Evolutionary conservation across 2,797 vertebrate genomes (phyloP), one percentile per base, ranked within the genome.

Genomic region (Eleutherodactylus coqui): DNA sequence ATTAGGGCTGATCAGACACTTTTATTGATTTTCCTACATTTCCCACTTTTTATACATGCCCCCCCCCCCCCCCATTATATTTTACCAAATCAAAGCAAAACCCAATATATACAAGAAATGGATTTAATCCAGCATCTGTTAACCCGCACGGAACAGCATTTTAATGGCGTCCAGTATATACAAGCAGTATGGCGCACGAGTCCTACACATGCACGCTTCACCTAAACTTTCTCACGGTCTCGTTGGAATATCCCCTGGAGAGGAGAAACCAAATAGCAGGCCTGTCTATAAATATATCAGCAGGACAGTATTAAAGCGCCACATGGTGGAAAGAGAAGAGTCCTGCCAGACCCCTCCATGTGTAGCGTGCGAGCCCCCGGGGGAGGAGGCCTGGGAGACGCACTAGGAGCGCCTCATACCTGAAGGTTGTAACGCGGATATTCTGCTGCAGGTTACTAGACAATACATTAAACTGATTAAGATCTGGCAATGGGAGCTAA

Each of bases 201-300:
- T 36, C 36, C 36, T n/a, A 27, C 69, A 41, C 67, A 47, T 24
- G 43, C 13, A 16, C 27, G 79, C 80, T 76, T 36, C 79, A 16
- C 36, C 76, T 75, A 84, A 75, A 87, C 81, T 84, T 87, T 87
- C 86, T 87, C 86, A 87, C 82, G 86, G 81, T 78, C 64, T 32
- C 69, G 47, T 6, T 10, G 21, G 55, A 64, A 84, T 34, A 82
- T 72, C n/a, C 75, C 75, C 81, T 14, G 17, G 53, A 64, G 67
- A 79, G 24, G 29, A 60, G 32, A 83, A 60, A 60, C 51, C 78
- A 79, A 72, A 83, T 17, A 83, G 36, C 38, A 1, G 9, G 62
- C 21, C 41, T 51, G 69, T 64, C 86, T 84, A 84, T 79, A 84
- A 87, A 80, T 84, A 84, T 75, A 84, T 64, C 75, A 51, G 27